Conservation (phyloP, 2,888 invertebrate species). For the Syrphus vitripennis region DNA sequence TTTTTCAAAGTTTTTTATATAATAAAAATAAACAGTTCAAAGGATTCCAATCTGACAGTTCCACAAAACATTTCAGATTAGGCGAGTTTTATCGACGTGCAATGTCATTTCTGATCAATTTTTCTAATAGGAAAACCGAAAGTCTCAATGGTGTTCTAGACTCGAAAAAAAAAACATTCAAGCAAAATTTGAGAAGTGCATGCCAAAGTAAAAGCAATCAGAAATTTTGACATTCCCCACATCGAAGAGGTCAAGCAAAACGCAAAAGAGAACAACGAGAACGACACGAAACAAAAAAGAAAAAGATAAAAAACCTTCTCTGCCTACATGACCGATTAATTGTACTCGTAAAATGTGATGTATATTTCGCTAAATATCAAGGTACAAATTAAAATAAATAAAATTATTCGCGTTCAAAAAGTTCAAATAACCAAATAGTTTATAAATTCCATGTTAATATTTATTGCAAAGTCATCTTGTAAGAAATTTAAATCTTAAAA, state of each 20-base stretch:
- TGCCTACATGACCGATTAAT: constrained; percentile 73
- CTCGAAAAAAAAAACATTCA: neutral
- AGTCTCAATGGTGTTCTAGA: too few relatives aligned
- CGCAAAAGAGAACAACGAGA: constrained; percentile 5
- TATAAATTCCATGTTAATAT: neutral
- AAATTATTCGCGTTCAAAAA: neutral
- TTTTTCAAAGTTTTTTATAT: too few relatives aligned
- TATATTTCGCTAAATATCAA: constrained; percentile 74
- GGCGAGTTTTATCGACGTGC: too few relatives aligned
- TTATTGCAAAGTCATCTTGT: neutral
- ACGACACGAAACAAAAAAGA: constrained; percentile 34
- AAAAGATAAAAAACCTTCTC: constrained; percentile 57
- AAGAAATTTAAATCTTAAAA: neutral
- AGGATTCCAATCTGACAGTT: too few relatives aligned
- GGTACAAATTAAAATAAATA: constrained; percentile 60
- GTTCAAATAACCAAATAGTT: neutral
- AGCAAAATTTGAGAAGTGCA: constrained; percentile 71
- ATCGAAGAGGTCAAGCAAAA: constrained; percentile 42
- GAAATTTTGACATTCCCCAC: constrained; percentile 5
- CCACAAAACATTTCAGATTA: too few relatives aligned
- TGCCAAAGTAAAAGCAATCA: constrained; percentile 72
- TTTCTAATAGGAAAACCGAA: too few relatives aligned
- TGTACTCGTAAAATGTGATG: constrained; percentile 75
- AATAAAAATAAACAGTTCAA: too few relatives aligned
- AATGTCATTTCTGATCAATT: too few relatives aligned